Conservation (phyloP, 1,140 invertebrate species). For the Rhagoletis pomonella region DNA sequence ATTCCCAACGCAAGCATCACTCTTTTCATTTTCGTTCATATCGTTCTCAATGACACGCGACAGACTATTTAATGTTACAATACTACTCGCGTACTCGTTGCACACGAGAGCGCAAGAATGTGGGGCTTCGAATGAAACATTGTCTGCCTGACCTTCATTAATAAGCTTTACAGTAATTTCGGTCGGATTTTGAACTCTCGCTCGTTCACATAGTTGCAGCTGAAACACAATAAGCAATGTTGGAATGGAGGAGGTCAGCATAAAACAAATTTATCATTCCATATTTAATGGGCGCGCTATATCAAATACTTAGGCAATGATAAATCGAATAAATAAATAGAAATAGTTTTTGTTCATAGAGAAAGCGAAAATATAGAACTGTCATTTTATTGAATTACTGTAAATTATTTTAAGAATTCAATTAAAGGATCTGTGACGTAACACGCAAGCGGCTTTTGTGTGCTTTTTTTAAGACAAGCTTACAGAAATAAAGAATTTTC, state of each 20-base stretch:
- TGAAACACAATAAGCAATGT: not conserved
- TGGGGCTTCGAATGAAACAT: not conserved
- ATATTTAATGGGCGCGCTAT: not conserved
- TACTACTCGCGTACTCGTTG: not conserved
- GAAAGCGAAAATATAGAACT: no score
- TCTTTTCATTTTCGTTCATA: slow-evolving; percentile 6
- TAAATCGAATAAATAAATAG: slow-evolving; percentile 4
- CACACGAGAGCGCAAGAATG: not conserved
- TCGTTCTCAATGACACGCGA: not conserved
- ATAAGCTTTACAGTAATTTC: not conserved
- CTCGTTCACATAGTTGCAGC: not conserved
- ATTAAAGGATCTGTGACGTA: no score
- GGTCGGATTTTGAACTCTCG: not conserved
- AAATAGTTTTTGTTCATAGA: not conserved
- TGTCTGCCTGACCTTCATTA: slow-evolving; percentile 14
- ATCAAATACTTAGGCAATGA: not conserved
- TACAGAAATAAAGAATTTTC: no score
- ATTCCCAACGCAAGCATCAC: not conserved
- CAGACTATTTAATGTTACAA: not conserved
- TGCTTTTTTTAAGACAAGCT: no score
- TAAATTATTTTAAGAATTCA: no score
- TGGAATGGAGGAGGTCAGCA: not conserved
- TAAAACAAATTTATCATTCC: not conserved
- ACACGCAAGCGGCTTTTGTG: no score
- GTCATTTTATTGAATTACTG: no score